Conservation (phyloP, 2,797 vertebrate species). For the Melanotaenia trifasciata region DNA sequence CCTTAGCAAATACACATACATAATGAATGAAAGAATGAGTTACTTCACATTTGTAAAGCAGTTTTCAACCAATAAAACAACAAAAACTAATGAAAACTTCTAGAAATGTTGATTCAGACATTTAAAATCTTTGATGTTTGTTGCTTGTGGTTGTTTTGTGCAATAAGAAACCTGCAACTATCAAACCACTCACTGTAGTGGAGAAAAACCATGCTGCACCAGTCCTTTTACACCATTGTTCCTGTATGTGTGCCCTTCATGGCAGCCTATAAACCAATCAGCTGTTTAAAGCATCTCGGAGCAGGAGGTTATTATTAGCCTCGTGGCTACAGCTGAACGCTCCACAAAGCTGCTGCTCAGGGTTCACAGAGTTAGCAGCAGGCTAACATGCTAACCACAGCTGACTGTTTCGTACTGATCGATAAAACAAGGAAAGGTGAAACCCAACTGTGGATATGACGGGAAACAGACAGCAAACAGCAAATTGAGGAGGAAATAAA, state of each 20-base stretch:
- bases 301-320: conserved; percentile 65
- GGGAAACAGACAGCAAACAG: no score
- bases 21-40: no score
- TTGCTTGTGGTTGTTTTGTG: background rate
- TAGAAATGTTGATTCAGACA: no score
- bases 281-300: conserved; percentile 52
- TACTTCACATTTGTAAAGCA: no score
- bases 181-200: background rate
- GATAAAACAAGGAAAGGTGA: background rate
- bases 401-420: background rate
- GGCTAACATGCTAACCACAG: conserved; percentile 19
- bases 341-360: conserved; percentile 7
- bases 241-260: conserved; percentile 47
- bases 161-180: background rate
- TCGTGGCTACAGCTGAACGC: conserved; percentile 46
- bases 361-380: conserved; percentile 14
- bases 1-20: no score
- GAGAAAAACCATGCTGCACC: conserved; percentile 11
- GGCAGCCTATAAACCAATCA: conserved; percentile 68
- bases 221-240: conserved; percentile 26
- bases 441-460: background rate
- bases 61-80: no score
- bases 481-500: no score
- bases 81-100: no score
- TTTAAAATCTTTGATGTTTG: no score